Conservation (phyloP, 2,797 vertebrate genomes). For the Psittacula echo region DNA sequence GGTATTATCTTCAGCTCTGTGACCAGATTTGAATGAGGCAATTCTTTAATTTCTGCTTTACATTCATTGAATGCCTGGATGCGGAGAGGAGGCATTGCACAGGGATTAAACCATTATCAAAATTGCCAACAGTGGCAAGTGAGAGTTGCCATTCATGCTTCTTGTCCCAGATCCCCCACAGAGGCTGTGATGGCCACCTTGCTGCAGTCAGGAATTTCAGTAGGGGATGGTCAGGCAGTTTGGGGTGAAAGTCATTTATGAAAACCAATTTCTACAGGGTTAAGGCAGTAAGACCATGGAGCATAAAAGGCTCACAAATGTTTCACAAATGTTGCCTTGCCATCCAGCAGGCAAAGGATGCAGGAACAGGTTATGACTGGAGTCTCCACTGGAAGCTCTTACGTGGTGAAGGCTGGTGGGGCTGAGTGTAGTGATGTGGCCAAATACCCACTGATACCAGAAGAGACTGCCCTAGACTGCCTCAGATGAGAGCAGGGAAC, state of each 20-base stretch:
- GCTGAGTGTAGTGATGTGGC: neutral
- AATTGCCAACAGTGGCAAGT: neutral
- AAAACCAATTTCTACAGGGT: neutral
- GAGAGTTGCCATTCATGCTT: neutral
- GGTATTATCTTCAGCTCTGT: conserved; percentile 22
- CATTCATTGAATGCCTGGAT: neutral
- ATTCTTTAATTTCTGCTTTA: conserved; percentile 15
- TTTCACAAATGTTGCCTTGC: neutral
- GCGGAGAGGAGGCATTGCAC: neutral
- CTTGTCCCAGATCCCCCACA: neutral
- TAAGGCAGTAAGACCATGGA: neutral
- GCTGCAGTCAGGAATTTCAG: neutral
- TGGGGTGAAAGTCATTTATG: neutral
- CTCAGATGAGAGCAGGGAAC: neutral
- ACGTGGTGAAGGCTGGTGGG: neutral
- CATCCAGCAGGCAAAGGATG: neutral
- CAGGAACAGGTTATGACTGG: neutral
- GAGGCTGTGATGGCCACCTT: neutral
- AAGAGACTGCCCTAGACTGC: neutral
- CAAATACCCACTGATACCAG: neutral
- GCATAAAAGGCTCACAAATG: neutral
- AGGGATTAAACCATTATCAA: neutral
- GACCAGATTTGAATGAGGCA: conserved; percentile 29
- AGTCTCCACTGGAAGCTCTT: neutral
- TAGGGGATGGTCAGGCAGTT: neutral